Evolutionary conservation across 2,888 invertebrate species (phyloP), one percentile per base, ranked within the genome.

Genomic region (Matsumyia berberina): DNA sequence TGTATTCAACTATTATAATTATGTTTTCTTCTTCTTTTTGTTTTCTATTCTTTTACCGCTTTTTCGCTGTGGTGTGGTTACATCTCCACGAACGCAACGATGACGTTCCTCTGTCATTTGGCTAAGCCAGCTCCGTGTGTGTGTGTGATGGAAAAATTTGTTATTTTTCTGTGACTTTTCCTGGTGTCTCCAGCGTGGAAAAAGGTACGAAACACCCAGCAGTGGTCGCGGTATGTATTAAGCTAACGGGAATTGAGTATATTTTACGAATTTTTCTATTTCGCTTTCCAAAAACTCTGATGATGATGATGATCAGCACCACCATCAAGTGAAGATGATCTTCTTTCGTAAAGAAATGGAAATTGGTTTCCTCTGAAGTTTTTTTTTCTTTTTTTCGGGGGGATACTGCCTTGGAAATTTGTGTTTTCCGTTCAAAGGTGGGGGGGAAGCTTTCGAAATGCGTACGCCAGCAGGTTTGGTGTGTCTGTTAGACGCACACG

Each of bases 251-350:
- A 83, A 64, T 69, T 69, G 46, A 83, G 76, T 74, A 39, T 53
- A 37, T 72, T n/a, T 51, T 74, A 76, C 76, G 81, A 62, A 74
- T 83, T 83, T n/a, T 83, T 83, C 83, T 83, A 79, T 79, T 83
- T 83, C 73, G 82, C 79, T 83, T 83, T 83, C 69, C 73, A 79
- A 83, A 83, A 76, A 44, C 42, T 64, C 55, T 55, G 46, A 24
- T 57, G 69, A 70, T 64, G 55, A 46, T 37, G 35, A 55, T 4
- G 17, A 53, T 42, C 11, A 39, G 8, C 7, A n/a, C 49, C 0
- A 69, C 17, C 33, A 46, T 44, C 31, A 39, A 44, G 35, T n/a
- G 19, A 9, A 44, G 19, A 9, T 33, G 70, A 70, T 70, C 57
- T 37, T 58, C 70, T 55, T 55, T 24, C 51, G 64, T 12, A 67